Evolutionary conservation across 2,113 vertebrate species (phyloP).

Genomic region (Ivindomyrus marchei): DNA sequence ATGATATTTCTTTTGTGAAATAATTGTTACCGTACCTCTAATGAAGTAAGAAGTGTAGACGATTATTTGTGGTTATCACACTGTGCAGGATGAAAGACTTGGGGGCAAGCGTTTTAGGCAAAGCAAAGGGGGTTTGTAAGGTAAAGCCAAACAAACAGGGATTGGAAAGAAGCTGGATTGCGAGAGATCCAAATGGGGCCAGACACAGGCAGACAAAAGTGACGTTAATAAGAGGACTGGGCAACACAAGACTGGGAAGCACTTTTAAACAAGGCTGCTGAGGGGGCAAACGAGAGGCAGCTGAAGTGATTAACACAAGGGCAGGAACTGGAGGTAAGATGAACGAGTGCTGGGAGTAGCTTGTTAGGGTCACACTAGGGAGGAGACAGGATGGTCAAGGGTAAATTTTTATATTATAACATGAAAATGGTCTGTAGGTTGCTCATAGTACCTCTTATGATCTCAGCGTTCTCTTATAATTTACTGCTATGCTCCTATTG

Average conservation of each 20-base stretch:
- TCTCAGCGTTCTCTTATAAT: not conserved
- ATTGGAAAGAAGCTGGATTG: not conserved
- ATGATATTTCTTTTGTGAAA: not conserved
- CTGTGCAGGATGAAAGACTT: not conserved
- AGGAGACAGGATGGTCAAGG: not conserved
- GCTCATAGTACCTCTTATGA: not conserved
- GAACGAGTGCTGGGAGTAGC: not conserved
- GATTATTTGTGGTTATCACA: not conserved
- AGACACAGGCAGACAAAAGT: not conserved
- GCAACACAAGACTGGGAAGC: not conserved
- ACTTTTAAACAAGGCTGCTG: not conserved
- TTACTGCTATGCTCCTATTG: not conserved
- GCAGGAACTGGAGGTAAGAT: not conserved
- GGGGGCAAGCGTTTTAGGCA: not conserved
- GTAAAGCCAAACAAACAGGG: not conserved
- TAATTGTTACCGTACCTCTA: not conserved
- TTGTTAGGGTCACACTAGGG: not conserved
- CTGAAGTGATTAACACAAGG: not conserved
- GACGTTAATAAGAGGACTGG: not conserved
- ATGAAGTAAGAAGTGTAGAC: not conserved
- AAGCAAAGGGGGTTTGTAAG: not conserved
- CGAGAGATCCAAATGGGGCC: too few species aligned
- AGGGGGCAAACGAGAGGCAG: not conserved
- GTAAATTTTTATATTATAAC: not conserved
- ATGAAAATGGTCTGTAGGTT: not conserved